Base-by-base conservation (phyloP, 2,113 vertebrate species). In the Phocoena phocoena region DNA sequence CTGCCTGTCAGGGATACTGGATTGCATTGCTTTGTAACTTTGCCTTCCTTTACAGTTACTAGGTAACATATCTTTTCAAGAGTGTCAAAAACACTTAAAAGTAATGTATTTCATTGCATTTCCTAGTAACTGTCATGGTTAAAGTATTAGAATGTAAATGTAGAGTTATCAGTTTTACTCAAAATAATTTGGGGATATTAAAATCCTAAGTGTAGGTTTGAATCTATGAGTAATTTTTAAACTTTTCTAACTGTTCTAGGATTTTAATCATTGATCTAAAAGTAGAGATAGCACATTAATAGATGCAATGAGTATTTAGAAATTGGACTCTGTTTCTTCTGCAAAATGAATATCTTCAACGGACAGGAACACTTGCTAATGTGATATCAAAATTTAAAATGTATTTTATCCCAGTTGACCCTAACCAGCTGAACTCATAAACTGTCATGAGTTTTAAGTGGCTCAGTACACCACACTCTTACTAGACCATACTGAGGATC, bases 31-130 rank as follows among this genome's bases (percentile, higher is more conserved):
- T 98, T 93, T 93, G n/a, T 93, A 97, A 80, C 77, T 93, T 36
- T 95, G 50, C 93, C 80, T 86, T 92, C 38, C 93, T 97, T 96
- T 95, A 90, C 97, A 95, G 60, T 60, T 97, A 70, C 17, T 90
- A 1, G 13, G 8, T 84, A 63, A 89, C 86, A 74, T 87, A 36
- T 68, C 65, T 96, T 96, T 88, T 95, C 74, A 96, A 0, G 26
- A 88, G 33, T 82, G 62, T 96, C 76, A 94, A 96, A n/a, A 97
- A 65, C 28, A 85, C 21, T 50, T 50, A 97, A 95, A 95, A 92
- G 2, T 18, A 67, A 82, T 95, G 3, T 0, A 94, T 98, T 95
- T 88, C 36, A 89, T n/a, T 8, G 38, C 10, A 33, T 96, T 97
- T 96, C 17, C 60, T 71, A 90, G 77, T 36, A 25, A 9, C 25